Conservation (phyloP, 2,113 vertebrate species). For the Azemiops feae region DNA sequence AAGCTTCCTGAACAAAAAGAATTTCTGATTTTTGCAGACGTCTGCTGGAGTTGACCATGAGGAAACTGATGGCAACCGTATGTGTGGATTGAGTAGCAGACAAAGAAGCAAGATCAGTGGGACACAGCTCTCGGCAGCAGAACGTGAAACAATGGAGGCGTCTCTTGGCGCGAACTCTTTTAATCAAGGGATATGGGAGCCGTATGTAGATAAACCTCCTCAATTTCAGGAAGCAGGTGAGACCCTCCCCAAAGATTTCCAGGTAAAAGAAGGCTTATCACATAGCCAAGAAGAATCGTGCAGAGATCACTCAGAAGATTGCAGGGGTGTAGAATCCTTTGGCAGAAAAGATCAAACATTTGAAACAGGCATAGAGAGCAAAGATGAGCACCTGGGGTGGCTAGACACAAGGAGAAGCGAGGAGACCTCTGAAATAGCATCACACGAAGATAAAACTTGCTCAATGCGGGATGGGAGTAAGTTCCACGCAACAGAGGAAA, state of each 20-base stretch:
- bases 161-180: conserved; percentile 50
- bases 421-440: not conserved
- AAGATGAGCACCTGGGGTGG: conserved; percentile 6
- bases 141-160: conserved; percentile 66
- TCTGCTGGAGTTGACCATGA: conserved; percentile 67
- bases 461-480: not conserved
- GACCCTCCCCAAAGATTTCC: not conserved
- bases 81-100: conserved; percentile 73
- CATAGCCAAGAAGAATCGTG: not conserved
- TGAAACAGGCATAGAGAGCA: accelerated
- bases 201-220: conserved; percentile 40
- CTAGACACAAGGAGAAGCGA: not conserved
- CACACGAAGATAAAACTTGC: not conserved
- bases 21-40: conserved; percentile 73
- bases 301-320: conserved; percentile 11
- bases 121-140: conserved; percentile 53
- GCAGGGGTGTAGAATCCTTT: conserved; percentile 32
- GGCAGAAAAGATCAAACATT: not conserved
- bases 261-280: conserved; percentile 20
- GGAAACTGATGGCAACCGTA: conserved; percentile 76
- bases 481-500: not conserved
- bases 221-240: conserved; percentile 22
- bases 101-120: conserved; percentile 73
- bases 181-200: conserved; percentile 45
- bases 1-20: conserved; percentile 33